These are phyloP conservation scores for Esox niger DNA, from an alignment of 2,113 vertebrate genomes.

Conservation along the genomic window DNA sequence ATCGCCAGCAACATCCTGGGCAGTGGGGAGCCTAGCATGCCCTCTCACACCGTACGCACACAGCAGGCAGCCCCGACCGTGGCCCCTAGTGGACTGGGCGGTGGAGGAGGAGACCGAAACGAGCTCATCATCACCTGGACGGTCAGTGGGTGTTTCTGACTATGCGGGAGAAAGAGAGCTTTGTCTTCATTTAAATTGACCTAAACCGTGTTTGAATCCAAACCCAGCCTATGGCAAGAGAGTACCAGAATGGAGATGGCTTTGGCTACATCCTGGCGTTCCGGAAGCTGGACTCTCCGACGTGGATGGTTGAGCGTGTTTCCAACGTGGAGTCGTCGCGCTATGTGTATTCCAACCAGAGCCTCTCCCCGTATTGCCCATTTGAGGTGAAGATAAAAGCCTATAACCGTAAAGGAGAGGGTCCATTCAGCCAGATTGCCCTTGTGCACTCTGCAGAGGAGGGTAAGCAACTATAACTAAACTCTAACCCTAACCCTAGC, in stretches of 20 bases:
- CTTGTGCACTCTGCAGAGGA: slow-evolving; percentile 91
- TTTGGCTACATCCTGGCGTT: slow-evolving; percentile 92
- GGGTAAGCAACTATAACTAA: too few relatives aligned
- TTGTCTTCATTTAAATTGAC: not conserved
- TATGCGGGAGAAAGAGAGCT: not conserved
- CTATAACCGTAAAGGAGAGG: slow-evolving; percentile 88
- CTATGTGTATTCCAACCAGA: slow-evolving; percentile 88
- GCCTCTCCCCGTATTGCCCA: slow-evolving; percentile 82
- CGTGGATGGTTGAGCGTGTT: slow-evolving; percentile 76
- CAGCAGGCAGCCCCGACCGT: slow-evolving; percentile 92
- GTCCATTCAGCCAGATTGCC: slow-evolving; percentile 88
- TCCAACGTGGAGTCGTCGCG: slow-evolving; percentile 83
- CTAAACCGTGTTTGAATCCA: not conserved
- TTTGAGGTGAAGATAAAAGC: slow-evolving; percentile 94
- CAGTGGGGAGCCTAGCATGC: slow-evolving; percentile 86
- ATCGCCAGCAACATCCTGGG: slow-evolving; percentile 94
- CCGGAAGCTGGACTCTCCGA: slow-evolving; percentile 72
- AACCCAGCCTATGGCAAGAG: slow-evolving; percentile 80
- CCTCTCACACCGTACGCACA: slow-evolving; percentile 85
- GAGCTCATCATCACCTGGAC: slow-evolving; percentile 94
- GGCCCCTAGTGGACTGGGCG: slow-evolving; percentile 90
- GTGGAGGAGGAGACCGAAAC: slow-evolving; percentile 88
- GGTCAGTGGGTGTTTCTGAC: slow-evolving; percentile 68
- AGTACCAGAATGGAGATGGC: slow-evolving; percentile 93
- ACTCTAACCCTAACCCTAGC: too few relatives aligned